Conservation (phyloP, 2,888 invertebrate genomes). For the Cantharis nigra region DNA sequence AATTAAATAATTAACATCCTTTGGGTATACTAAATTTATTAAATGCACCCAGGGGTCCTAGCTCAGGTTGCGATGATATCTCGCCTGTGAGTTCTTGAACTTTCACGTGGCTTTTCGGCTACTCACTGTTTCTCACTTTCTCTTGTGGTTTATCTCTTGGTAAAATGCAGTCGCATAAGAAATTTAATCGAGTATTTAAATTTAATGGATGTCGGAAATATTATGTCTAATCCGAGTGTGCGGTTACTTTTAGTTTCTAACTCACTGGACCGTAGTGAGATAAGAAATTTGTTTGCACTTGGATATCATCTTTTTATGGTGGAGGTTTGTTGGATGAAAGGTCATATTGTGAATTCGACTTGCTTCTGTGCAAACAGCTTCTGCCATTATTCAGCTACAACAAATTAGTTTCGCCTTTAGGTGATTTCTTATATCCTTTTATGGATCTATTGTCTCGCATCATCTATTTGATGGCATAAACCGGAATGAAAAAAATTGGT, state of each 20-base stretch:
- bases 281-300: conserved; percentile 32
- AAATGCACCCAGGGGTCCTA: conserved; percentile 39
- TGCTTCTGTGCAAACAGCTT: neutral
- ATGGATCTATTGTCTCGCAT: neutral
- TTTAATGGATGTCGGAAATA: conserved; percentile 41
- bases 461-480: neutral
- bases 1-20: conserved; percentile 52
- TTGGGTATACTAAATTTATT: conserved; percentile 44
- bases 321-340: neutral
- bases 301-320: neutral
- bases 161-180: conserved; percentile 16
- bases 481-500: neutral
- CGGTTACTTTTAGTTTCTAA: conserved; percentile 43
- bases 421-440: neutral
- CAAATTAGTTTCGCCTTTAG: neutral
- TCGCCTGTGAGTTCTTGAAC: conserved; percentile 26
- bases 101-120: conserved; percentile 14
- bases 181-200: conserved; percentile 35
- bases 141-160: neutral
- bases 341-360: neutral
- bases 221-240: conserved; percentile 42
- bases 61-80: conserved; percentile 33
- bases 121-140: conserved; percentile 15
- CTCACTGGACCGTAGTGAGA: conserved; percentile 42
- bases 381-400: neutral